Conservation (phyloP, 1,140 invertebrate species). For the Drosophila bipectinata region DNA sequence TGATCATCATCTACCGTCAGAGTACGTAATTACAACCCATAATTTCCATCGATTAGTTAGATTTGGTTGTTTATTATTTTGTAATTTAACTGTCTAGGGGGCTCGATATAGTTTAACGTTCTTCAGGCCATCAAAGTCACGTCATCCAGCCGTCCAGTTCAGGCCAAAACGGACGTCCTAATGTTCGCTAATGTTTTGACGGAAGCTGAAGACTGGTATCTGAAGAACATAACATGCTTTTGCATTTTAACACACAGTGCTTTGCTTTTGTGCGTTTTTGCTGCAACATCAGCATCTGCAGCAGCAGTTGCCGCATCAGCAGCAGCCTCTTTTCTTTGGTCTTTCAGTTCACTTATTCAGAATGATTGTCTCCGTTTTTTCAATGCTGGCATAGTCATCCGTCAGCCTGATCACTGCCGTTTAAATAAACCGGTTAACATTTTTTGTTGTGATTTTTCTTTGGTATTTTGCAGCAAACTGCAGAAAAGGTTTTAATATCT, state of each 20-base stretch:
- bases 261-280: constrained; percentile 32
- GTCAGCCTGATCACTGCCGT: constrained; percentile 64
- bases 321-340: constrained; percentile 30
- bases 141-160: constrained; percentile 10
- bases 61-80: constrained; percentile 5
- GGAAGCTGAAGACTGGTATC: constrained; percentile 47
- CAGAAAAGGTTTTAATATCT: constrained; percentile 47
- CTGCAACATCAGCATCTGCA: constrained; percentile 20
- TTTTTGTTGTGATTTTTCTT: constrained; percentile 78
- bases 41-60: constrained; percentile 14
- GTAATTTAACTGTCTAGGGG: constrained; percentile 3
- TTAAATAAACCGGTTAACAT: constrained; percentile 76
- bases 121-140: constrained; percentile 15
- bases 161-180: constrained; percentile 49
- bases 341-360: constrained; percentile 70
- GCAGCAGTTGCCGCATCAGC: constrained; percentile 19
- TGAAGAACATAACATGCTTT: constrained; percentile 33
- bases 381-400: constrained; percentile 48
- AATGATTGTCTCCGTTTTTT: constrained; percentile 68
- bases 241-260: constrained; percentile 34
- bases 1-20: constrained; percentile 6
- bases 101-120: background rate
- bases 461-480: constrained; percentile 67
- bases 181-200: constrained; percentile 62
- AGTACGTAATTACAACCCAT: constrained; percentile 2